These are phyloP conservation scores for Palythoa caribaeorum DNA, from an alignment of 92 coral and sea anemone genomes.

Conservation along the genomic window DNA sequence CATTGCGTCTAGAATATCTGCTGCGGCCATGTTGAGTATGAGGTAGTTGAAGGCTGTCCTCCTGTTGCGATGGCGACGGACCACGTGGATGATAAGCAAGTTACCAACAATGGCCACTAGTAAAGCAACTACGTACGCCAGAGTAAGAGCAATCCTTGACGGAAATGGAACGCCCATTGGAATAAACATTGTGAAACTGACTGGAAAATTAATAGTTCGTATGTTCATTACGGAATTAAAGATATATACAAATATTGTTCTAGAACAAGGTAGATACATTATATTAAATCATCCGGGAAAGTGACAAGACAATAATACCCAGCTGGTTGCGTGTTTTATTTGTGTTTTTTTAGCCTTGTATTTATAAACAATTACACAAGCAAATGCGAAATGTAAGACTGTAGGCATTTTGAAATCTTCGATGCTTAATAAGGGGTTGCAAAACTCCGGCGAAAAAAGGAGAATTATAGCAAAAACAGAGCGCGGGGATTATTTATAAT, in stretches of 20 bases:
- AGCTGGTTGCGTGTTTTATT: too few species aligned
- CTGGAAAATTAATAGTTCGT: not conserved
- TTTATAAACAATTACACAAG: too few species aligned
- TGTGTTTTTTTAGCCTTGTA: too few species aligned
- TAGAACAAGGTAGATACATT: not conserved
- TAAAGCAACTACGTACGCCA: not conserved
- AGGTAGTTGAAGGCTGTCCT: constrained; percentile 37
- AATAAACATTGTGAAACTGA: not conserved
- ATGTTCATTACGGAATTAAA: not conserved
- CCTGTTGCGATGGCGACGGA: constrained; percentile 33
- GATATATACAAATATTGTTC: not conserved
- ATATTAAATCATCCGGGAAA: too few species aligned
- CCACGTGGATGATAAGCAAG: constrained; percentile 37
- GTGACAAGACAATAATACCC: too few species aligned
- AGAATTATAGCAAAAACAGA: too few species aligned
- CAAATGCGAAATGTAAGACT: too few species aligned
- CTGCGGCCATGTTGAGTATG: constrained; percentile 33
- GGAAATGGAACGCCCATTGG: constrained; percentile 15
- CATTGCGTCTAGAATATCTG: constrained; percentile 19
- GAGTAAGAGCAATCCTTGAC: constrained; percentile 13
- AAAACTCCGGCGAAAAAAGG: too few species aligned
- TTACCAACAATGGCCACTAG: constrained; percentile 23
- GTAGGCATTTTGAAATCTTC: too few species aligned
- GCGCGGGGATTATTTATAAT: too few species aligned
- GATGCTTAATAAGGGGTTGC: too few species aligned